Evolutionary conservation across 2,113 vertebrate species (phyloP).

Genomic region (Tragelaphus strepsiceros): DNA sequence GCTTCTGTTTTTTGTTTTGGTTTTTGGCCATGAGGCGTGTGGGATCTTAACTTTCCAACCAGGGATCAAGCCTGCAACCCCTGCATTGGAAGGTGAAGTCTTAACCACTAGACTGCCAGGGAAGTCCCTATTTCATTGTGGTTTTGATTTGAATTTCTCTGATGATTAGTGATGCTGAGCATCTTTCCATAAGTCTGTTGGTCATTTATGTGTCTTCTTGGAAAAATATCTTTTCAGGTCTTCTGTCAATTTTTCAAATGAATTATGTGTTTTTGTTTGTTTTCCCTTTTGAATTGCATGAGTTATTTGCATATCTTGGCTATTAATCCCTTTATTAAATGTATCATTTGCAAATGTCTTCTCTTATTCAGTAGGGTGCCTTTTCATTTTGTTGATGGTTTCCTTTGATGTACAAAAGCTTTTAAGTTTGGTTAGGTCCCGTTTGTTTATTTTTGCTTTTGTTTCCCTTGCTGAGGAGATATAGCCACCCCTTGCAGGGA

Average conservation of each 20-base stretch:
- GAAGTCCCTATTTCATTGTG: background rate
- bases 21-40: background rate
- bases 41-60: background rate
- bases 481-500: background rate
- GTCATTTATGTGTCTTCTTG: background rate
- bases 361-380: background rate
- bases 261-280: background rate
- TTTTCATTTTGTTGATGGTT: background rate
- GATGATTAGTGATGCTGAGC: background rate
- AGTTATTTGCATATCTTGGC: background rate
- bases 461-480: background rate
- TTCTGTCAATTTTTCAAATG: background rate
- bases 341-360: background rate
- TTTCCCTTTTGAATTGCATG: background rate
- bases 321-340: background rate
- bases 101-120: background rate
- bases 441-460: background rate
- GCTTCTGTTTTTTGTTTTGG: background rate
- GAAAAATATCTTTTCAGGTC: background rate
- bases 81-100: background rate
- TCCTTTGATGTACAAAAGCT: background rate
- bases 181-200: background rate
- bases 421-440: background rate
- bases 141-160: background rate
- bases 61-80: background rate